Percentiles rank a stretch among this genome's conserved stretches.
Evolutionary conservation across 2,797 vertebrate species (phyloP).

Genomic region (Microctenopoma steveboyesi): DNA sequence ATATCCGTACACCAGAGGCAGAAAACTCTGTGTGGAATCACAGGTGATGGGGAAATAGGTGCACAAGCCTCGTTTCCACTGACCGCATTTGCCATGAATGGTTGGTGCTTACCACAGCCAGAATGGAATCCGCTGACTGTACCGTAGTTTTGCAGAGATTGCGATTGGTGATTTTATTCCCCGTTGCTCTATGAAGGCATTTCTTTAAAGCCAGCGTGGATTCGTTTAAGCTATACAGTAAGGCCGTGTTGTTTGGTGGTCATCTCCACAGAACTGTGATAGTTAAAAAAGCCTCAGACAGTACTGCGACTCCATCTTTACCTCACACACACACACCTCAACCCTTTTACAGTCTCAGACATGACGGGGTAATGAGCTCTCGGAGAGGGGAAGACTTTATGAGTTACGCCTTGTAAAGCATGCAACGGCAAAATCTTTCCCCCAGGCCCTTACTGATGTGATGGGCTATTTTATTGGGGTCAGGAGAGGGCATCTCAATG

Average conservation of each 20-base stretch:
- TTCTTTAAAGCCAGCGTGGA: background rate
- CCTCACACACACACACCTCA: conserved; percentile 11
- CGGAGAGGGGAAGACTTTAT: conserved; percentile 54
- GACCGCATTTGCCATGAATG: too few species aligned
- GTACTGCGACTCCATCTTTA: background rate
- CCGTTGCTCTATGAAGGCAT: too few species aligned
- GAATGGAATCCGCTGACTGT: too few species aligned
- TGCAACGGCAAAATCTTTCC: conserved; percentile 64
- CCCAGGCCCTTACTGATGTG: conserved; percentile 67
- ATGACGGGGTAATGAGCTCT: conserved; percentile 63
- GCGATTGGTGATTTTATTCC: too few species aligned
- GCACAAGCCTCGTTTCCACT: too few species aligned
- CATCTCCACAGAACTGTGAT: background rate
- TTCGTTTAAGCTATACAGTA: too few species aligned
- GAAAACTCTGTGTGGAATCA: too few species aligned
- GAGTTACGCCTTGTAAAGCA: conserved; percentile 70
- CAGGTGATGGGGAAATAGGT: too few species aligned
- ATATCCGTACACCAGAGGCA: too few species aligned
- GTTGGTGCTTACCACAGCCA: too few species aligned
- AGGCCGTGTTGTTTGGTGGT: conserved; percentile 7
- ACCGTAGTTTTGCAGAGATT: background rate
- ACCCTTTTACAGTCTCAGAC: conserved; percentile 41
- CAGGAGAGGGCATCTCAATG: conserved; percentile 44
- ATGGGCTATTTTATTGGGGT: conserved; percentile 77
- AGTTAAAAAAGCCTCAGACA: conserved; percentile 3